Evolutionary conservation across 2,797 vertebrate species (phyloP).

Genomic region (Stomatorhinus walkeri): DNA sequence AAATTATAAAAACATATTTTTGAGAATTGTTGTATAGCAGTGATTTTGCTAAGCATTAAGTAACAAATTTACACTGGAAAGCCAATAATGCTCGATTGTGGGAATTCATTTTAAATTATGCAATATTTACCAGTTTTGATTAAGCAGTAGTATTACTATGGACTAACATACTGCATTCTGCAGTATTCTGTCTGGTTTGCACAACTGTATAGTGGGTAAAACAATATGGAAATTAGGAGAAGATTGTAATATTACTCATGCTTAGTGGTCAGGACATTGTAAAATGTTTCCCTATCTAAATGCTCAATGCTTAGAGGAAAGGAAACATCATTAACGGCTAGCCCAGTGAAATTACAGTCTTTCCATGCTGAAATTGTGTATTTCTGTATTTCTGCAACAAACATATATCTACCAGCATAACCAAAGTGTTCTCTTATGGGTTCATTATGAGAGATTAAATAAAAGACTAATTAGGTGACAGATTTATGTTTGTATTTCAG

Average conservation of each 20-base stretch:
- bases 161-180: background rate
- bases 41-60: background rate
- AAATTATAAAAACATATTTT: background rate
- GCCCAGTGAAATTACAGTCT: background rate
- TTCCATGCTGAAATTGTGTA: background rate
- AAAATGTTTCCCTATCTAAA: background rate
- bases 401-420: background rate
- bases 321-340: background rate
- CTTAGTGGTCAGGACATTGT: background rate
- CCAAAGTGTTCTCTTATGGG: background rate
- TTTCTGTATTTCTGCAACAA: background rate
- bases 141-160: background rate
- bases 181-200: background rate
- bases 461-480: background rate
- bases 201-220: background rate
- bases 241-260: conserved; percentile 2
- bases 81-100: background rate
- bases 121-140: background rate
- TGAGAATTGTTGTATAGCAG: background rate
- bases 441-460: background rate
- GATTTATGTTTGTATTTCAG: background rate
- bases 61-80: background rate
- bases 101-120: background rate
- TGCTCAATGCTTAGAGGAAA: background rate
- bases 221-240: background rate